Conservation (phyloP, 2,888 invertebrate species). For the Volucella bombylans region DNA sequence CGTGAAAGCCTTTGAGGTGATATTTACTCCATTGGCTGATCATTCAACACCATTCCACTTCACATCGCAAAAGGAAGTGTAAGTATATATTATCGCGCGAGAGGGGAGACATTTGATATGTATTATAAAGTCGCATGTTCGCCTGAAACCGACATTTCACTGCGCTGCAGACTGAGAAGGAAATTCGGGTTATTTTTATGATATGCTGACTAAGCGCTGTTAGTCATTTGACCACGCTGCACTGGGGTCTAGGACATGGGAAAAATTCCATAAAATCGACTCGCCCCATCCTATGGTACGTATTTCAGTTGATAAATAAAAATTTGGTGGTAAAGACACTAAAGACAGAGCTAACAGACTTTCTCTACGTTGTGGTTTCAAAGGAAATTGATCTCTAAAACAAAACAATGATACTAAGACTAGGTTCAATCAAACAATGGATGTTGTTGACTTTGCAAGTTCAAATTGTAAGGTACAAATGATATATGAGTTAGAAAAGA, state of each 20-base stretch:
- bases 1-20: conserved; percentile 35
- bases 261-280: conserved; percentile 42
- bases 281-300: neutral
- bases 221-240: neutral
- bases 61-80: conserved; percentile 32
- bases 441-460: conserved; percentile 1
- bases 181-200: conserved; percentile 21
- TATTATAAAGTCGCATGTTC: conserved; percentile 37
- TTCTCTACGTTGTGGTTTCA: conserved; percentile 44
- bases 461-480: conserved; percentile 9
- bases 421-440: conserved; percentile 18
- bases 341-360: conserved; percentile 20
- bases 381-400: conserved; percentile 10
- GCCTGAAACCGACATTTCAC: conserved; percentile 45
- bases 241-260: conserved; percentile 46
- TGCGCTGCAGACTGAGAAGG: neutral
- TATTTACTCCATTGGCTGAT: conserved; percentile 42
- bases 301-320: neutral
- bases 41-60: conserved; percentile 19
- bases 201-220: conserved; percentile 18
- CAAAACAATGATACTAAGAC: neutral
- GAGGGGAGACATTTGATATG: conserved; percentile 41
- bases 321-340: conserved; percentile 8
- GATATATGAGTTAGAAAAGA: neutral
- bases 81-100: neutral